phyloP scores from a whole-genome alignment of 2,113 vertebrate genomes.

The Aptenodytes forsteri region DNA sequence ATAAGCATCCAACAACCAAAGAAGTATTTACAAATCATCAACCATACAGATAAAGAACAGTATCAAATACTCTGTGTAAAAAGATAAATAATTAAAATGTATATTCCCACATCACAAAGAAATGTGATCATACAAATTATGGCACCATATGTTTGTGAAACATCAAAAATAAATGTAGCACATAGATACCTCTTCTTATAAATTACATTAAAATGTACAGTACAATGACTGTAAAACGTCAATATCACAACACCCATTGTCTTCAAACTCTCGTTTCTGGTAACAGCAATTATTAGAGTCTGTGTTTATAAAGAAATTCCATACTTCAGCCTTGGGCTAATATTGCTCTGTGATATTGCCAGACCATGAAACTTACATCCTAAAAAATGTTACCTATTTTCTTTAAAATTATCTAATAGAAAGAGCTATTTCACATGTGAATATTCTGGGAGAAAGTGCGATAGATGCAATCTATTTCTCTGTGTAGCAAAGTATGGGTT shows the following conservation, averaged over 20 bases:
- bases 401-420: conserved; percentile 1
- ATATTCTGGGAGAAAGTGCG: not conserved
- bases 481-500: not conserved
- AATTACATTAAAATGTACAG: conserved; percentile 64
- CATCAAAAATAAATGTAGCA: conserved; percentile 55
- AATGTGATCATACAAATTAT: conserved; percentile 65
- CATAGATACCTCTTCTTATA: conserved; percentile 45
- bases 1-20: conserved; percentile 37
- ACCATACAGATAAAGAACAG: conserved; percentile 57
- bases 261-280: not conserved
- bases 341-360: conserved; percentile 65
- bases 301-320: not conserved
- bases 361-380: conserved; percentile 15
- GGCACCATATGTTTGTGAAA: conserved; percentile 57
- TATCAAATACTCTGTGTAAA: conserved; percentile 69
- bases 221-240: conserved; percentile 51
- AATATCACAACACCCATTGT: not conserved
- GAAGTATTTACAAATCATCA: conserved; percentile 40
- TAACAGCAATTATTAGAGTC: not conserved
- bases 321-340: conserved; percentile 12
- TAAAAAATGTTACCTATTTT: not conserved
- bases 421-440: not conserved
- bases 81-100: conserved; percentile 67
- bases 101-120: conserved; percentile 60
- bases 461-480: not conserved